Evolutionary conservation across 1,140 invertebrate species (phyloP).

Genomic region (Mycetomoellerius zeteki): DNA sequence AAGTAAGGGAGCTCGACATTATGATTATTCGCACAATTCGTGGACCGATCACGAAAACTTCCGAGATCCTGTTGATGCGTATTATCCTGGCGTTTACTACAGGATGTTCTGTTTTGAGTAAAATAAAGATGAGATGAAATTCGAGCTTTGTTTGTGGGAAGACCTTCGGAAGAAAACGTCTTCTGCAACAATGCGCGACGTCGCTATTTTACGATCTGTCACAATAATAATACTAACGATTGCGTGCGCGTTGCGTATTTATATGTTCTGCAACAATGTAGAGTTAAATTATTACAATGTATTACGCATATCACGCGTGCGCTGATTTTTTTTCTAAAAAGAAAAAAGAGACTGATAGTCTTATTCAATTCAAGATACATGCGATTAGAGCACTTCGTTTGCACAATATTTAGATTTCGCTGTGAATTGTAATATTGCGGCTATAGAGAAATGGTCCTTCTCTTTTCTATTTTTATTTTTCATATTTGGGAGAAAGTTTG

Average conservation of each 20-base stretch:
- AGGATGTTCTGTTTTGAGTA: neutral
- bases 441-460: slow-evolving; percentile 20
- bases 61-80: neutral
- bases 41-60: neutral
- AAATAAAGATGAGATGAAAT: slow-evolving; percentile 19
- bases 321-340: slow-evolving; percentile 67
- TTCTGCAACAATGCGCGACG: slow-evolving; percentile 38
- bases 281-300: slow-evolving; percentile 46
- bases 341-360: slow-evolving; percentile 72
- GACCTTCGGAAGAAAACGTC: slow-evolving; percentile 19
- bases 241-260: slow-evolving; percentile 52
- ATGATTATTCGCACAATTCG: slow-evolving; percentile 26
- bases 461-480: slow-evolving; percentile 67
- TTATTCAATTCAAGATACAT: slow-evolving; percentile 66
- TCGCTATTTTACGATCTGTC: slow-evolving; percentile 51
- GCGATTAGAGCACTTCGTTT: slow-evolving; percentile 57
- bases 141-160: slow-evolving; percentile 44
- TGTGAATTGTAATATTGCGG: slow-evolving; percentile 64
- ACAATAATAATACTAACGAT: slow-evolving; percentile 62
- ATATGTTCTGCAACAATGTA: slow-evolving; percentile 64
- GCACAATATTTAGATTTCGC: slow-evolving; percentile 50
- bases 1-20: too few relatives aligned
- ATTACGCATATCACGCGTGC: slow-evolving; percentile 44
- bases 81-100: neutral
- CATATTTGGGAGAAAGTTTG: slow-evolving; percentile 34